These are phyloP conservation scores for Meiosimyza decipiens DNA, from an alignment of 2,888 invertebrate genomes.

Conservation along the genomic window DNA sequence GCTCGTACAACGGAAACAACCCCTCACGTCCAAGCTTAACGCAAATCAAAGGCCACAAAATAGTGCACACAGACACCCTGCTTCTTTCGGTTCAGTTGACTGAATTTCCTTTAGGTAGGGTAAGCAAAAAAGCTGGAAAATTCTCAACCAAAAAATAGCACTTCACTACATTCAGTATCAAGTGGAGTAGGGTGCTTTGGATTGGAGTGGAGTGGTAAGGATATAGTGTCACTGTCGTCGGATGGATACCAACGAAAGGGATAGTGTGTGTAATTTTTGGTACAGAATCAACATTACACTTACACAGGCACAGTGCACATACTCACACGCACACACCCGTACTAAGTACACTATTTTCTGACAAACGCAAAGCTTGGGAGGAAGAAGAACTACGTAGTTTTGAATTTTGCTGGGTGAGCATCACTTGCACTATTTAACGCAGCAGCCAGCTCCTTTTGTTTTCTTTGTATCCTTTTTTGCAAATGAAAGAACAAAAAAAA, in stretches of 20 bases:
- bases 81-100: not conserved
- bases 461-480: too few species aligned
- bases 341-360: conserved; percentile 28
- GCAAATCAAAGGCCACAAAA: conserved; percentile 24
- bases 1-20: conserved; percentile 23
- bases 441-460: too few species aligned
- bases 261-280: conserved; percentile 35
- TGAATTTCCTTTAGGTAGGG: not conserved
- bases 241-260: conserved; percentile 38
- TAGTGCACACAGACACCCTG: conserved; percentile 39
- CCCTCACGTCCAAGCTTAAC: not conserved
- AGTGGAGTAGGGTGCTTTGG: not conserved
- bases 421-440: conserved; percentile 21
- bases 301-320: conserved; percentile 20
- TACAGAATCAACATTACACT: conserved; percentile 37
- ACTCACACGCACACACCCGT: conserved; percentile 11
- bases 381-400: conserved; percentile 14
- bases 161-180: conserved; percentile 4
- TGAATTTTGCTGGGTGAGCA: conserved; percentile 22
- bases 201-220: not conserved
- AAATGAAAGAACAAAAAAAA: too few species aligned
- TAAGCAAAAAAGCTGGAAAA: not conserved
- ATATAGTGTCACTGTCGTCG: conserved; percentile 5
- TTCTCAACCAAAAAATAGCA: conserved; percentile 7
- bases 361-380: conserved; percentile 1